Conservation (phyloP, 2,113 vertebrate species). For the Xiphorhynchus elegans region DNA sequence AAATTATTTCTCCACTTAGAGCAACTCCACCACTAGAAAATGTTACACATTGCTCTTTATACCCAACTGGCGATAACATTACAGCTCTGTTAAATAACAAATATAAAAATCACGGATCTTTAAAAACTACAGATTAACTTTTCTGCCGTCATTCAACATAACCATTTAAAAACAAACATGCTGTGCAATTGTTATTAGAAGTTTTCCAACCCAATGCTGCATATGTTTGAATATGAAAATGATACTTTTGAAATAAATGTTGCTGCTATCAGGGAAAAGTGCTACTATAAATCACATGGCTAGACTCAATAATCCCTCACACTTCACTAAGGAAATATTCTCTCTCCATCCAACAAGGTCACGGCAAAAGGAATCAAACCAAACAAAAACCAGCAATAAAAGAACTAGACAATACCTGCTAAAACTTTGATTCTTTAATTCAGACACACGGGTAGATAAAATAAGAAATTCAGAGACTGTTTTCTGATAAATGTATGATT, state of each 20-base stretch:
- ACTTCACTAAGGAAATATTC: not conserved
- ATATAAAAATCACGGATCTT: not conserved
- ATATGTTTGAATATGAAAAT: not conserved
- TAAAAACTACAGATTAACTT: not conserved
- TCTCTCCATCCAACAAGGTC: not conserved
- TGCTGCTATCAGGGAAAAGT: not conserved
- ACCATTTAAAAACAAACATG: slow-evolving; percentile 15
- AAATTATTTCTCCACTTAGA: slow-evolving; percentile 47
- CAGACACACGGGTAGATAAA: not conserved
- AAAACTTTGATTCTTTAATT: not conserved
- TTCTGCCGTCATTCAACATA: not conserved
- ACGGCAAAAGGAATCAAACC: not conserved
- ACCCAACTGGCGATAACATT: not conserved
- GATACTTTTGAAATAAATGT: not conserved
- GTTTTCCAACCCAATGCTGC: not conserved
- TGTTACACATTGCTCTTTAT: not conserved
- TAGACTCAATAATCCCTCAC: not conserved
- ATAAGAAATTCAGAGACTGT: not conserved
- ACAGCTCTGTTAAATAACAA: slow-evolving; percentile 1
- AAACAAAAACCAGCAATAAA: not conserved
- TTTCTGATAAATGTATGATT: not conserved
- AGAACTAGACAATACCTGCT: accelerated
- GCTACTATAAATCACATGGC: accelerated
- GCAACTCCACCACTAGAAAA: slow-evolving; percentile 3
- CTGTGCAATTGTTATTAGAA: not conserved